Conservation (phyloP, 2,888 invertebrate genomes). For the Campaea margaritaria region DNA sequence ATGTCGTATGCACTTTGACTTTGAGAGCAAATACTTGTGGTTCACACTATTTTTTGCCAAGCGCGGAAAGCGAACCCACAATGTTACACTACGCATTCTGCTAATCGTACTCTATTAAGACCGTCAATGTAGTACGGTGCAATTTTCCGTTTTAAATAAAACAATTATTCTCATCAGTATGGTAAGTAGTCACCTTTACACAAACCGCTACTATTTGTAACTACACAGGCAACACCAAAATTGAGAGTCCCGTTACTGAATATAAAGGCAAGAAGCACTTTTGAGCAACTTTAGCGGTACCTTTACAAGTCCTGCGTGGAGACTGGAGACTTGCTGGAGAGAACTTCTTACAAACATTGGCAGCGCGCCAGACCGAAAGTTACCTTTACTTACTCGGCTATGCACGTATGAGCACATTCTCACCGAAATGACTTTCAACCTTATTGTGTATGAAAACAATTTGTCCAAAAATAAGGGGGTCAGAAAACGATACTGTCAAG, state of each 20-base stretch:
- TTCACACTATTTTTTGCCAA: too few species aligned
- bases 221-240: conserved; percentile 40
- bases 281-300: conserved; percentile 62
- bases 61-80: too few species aligned
- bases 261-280: conserved; percentile 56
- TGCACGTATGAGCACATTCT: conserved; percentile 64
- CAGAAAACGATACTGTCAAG: conserved; percentile 1
- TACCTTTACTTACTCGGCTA: conserved; percentile 59
- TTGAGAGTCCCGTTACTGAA: conserved; percentile 45
- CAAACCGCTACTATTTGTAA: background rate
- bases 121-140: too few species aligned
- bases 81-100: too few species aligned
- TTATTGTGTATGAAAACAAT: conserved; percentile 36
- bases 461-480: conserved; percentile 19
- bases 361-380: conserved; percentile 62
- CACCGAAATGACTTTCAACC: conserved; percentile 54
- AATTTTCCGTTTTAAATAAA: too few species aligned
- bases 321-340: conserved; percentile 43
- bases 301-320: conserved; percentile 50
- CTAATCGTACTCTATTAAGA: too few species aligned
- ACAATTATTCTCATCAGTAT: too few species aligned
- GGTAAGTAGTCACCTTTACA: too few species aligned
- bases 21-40: too few species aligned
- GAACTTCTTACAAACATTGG: conserved; percentile 72
- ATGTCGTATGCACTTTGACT: too few species aligned